These are phyloP conservation scores for Cyprinodon tularosa DNA, from an alignment of 2,113 vertebrate species.

Conservation along the genomic window DNA sequence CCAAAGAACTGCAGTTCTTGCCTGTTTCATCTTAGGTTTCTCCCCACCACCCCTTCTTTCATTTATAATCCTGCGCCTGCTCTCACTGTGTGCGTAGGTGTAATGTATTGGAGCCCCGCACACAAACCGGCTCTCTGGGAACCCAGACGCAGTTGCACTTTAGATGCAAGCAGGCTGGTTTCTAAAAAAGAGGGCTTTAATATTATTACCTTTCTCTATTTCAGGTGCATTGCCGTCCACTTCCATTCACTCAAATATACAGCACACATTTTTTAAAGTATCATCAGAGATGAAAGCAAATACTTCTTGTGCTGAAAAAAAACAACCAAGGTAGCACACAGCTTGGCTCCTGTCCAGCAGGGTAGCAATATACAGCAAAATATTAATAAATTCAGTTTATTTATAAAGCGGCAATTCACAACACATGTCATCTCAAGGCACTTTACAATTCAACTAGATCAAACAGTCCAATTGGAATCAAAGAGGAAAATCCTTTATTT, in stretches of 20 bases:
- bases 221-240: neutral
- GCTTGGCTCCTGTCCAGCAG: neutral
- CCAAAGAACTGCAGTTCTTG: conserved; percentile 16
- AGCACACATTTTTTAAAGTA: neutral
- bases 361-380: neutral
- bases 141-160: conserved; percentile 54
- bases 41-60: conserved; percentile 57
- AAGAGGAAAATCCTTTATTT: conserved; percentile 19
- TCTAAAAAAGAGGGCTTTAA: conserved; percentile 20
- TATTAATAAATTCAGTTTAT: too few relatives aligned
- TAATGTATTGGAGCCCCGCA: conserved; percentile 52
- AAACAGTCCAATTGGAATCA: neutral
- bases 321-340: neutral
- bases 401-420: too few relatives aligned
- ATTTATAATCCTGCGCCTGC: conserved; percentile 69
- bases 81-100: conserved; percentile 63
- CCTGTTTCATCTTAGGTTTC: conserved; percentile 48
- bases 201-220: conserved; percentile 31
- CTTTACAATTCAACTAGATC: too few relatives aligned
- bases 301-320: neutral
- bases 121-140: conserved; percentile 47
- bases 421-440: too few relatives aligned
- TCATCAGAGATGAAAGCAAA: conserved; percentile 20
- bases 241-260: neutral
- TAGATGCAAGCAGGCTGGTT: conserved; percentile 32